Base-by-base conservation (phyloP, 2,888 invertebrate genomes). In the Sminthurides aquaticus region DNA sequence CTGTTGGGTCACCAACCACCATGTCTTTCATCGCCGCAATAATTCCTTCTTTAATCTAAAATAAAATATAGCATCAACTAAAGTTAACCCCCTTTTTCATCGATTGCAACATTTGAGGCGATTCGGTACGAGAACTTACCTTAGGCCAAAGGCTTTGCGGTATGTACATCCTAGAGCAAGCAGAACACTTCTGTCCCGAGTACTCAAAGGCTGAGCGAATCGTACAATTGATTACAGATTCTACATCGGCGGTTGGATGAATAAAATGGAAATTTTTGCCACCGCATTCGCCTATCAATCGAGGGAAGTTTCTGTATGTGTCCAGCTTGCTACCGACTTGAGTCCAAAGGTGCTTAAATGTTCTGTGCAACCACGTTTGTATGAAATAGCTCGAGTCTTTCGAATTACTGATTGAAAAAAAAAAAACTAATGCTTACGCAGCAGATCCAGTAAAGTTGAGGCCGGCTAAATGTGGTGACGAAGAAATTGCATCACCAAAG, bases 201-300 rank as follows among this genome's bases (percentile, higher is more conserved):
- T 87, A 99, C 81, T 99, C 99, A 79, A 96, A 99, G 1, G 97
- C 87, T 55, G 95, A 89, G 68, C 91, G 85, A 71, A 97, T 89
- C 0, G 96, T 93, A 28, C 86, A 85, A 28, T 86, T 85, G 0
- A 93, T 86, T 2, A 96, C 96, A 8, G 88, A 84, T 25, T 86
- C 82, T 0, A 87, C 81, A 79, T 98, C 89, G 15, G 97, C 98
- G 15, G 91, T 85, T 0, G 90, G 86, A 80, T 99, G 99, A 28
- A 99, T 83, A 76, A 99, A 95, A 79, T 99, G 99, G 79, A 90
- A 99, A 81, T 99, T 99, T 80, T 99, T 99, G 28, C 99, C 99
- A 61, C 99, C 99, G 79, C 97, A 98, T 81, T 99, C 99, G 67
- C 91, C 89, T 2, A 64, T 29, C 62, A 99, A 80, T 71, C 96